Evolutionary conservation across 2,888 invertebrate species (phyloP), one percentile per base, ranked within the genome.

Genomic region (Mactromeris polynyma): DNA sequence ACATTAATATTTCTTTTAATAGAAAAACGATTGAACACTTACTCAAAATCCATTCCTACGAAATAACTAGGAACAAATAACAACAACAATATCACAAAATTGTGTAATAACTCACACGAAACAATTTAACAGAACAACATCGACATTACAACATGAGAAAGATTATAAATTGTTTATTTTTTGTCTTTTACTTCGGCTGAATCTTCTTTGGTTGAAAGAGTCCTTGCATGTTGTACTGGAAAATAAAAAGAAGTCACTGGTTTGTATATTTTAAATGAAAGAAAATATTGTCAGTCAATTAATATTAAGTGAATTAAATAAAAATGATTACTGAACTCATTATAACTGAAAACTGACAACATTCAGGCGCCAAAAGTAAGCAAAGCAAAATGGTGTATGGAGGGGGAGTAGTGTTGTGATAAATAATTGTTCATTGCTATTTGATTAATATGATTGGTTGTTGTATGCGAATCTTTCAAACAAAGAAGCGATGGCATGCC

Each of bases 201-300:
- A 92, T 92, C 89, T 92, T 92, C 92, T 92, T 92, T 26, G 92
- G 92, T 26, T 92, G 92, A 87, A 92, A 92, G 69, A 92, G 90
- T 81, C 92, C 92, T 54, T 85, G 92, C 46, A 92, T 78, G 80
- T 92, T 92, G 85, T 92, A 92, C 92, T 92, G 92, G 64, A 92
- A 92, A 79, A 88, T 82, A 89, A 58, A 87, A 83, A 77, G 51
- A 64, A 64, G 58, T 64, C 58, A 64, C 58, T 26, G 11, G 26
- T 64, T 64, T 26, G 58, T 26, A 64, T 26, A 9, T 1, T 26
- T 64, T 64, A 46, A 46, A 46, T 64, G n/a, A n/a, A n/a, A 64
- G 58, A 26, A 64, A n/a, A 64, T n/a, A 7, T 9, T 7, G 26
- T 64, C 9, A 64, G 26, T 26, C 26, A 26, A 64, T 58, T 58